phyloP scores from a whole-genome alignment of 1,140 invertebrate species.

The Onthophagus taurus region DNA sequence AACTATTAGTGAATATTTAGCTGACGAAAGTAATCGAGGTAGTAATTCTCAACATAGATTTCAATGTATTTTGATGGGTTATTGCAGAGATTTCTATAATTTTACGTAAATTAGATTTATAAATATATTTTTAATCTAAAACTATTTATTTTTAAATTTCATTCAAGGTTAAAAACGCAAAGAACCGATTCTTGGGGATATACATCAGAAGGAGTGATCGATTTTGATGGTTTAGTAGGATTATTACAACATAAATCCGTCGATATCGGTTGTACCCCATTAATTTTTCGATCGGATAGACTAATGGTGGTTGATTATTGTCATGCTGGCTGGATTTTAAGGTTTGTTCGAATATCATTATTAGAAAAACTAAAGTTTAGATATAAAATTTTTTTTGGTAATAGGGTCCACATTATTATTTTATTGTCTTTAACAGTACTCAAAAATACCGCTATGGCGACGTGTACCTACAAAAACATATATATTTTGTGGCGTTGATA shows the following conservation, averaged over 20 bases:
- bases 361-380: not conserved
- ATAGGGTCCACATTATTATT: not conserved
- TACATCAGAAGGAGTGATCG: conserved; percentile 41
- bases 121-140: conserved; percentile 20
- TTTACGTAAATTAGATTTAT: too few relatives aligned
- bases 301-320: conserved; percentile 47
- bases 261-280: conserved; percentile 48
- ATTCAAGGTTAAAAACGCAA: conserved; percentile 42
- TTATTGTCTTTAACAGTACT: too few relatives aligned
- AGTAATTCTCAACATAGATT: conserved; percentile 50
- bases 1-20: conserved; percentile 47
- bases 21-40: conserved; percentile 37
- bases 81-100: conserved; percentile 50
- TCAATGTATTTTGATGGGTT: conserved; percentile 46
- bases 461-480: too few relatives aligned
- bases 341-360: conserved; percentile 32
- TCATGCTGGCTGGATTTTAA: conserved; percentile 45
- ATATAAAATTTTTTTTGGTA: too few relatives aligned
- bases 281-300: conserved; percentile 47
- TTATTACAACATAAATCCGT: conserved; percentile 44
- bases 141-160: conserved; percentile 9
- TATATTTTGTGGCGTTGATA: too few relatives aligned
- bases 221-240: conserved; percentile 55
- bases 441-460: too few relatives aligned
- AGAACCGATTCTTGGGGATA: conserved; percentile 53